Conservation (phyloP, 92 coral and sea anemone genomes). For the Desmophyllum pertusum region DNA sequence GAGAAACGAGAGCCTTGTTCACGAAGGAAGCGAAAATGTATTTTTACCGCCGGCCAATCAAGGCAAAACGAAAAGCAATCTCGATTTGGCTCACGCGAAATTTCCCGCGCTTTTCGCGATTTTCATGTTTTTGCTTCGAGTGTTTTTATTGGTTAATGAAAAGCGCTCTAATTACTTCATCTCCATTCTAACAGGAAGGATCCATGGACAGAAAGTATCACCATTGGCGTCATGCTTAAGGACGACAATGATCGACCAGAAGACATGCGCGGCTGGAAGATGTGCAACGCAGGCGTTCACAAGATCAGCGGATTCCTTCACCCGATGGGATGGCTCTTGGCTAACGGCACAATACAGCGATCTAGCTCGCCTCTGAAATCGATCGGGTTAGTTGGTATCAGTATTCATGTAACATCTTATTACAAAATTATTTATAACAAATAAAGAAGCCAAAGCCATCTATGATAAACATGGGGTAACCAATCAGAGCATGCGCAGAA, state of each 20-base stretch:
- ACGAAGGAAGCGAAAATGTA: too few species aligned
- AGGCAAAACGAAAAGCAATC: too few species aligned
- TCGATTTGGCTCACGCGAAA: neutral
- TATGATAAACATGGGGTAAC: too few species aligned
- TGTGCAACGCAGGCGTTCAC: conserved; percentile 52
- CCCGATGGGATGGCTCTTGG: conserved; percentile 61
- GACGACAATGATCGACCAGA: conserved; percentile 18
- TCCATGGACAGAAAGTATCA: conserved; percentile 47
- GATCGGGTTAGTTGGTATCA: conserved; percentile 14
- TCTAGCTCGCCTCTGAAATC: conserved; percentile 17
- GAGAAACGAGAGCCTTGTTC: neutral
- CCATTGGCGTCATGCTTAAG: conserved; percentile 58
- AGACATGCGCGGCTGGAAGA: conserved; percentile 38
- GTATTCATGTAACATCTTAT: neutral
- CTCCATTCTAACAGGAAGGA: conserved; percentile 22
- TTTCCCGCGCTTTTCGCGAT: neutral
- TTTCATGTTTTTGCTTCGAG: neutral
- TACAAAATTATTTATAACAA: too few species aligned
- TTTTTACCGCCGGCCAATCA: too few species aligned
- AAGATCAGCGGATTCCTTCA: conserved; percentile 55
- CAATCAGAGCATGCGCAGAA: too few species aligned
- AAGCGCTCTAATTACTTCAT: neutral
- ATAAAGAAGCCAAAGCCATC: too few species aligned
- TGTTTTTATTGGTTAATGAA: neutral
- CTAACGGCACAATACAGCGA: conserved; percentile 62